Evolutionary conservation across 2,888 invertebrate species (phyloP).

Genomic region (Mesorhabditis belari): DNA sequence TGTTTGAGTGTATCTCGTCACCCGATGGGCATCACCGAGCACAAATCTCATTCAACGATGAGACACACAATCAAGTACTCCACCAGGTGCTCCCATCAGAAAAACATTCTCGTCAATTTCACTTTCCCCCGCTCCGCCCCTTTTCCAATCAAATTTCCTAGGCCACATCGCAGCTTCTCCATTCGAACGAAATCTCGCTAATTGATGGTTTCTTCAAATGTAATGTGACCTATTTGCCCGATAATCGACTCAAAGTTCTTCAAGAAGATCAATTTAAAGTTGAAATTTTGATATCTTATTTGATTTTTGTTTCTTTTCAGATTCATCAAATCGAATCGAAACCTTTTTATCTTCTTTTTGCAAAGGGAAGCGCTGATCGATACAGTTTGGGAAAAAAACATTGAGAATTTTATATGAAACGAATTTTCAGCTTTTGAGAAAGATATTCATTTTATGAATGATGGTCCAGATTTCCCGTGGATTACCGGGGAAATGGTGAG

Average conservation of each 20-base stretch:
- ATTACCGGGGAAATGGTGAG: conserved; percentile 24
- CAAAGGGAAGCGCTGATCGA: conserved; percentile 29
- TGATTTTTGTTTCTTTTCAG: conserved; percentile 7
- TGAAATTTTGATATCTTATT: neutral
- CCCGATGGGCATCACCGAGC: conserved; percentile 12
- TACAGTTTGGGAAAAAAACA: conserved; percentile 21
- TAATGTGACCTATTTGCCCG: conserved; percentile 20
- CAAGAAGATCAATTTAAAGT: conserved; percentile 25
- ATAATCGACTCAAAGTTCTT: conserved; percentile 17
- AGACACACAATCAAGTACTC: conserved; percentile 31
- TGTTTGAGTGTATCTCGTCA: conserved; percentile 30
- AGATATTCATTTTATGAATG: conserved; percentile 36
- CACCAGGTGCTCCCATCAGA: conserved; percentile 16
- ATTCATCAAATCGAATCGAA: conserved; percentile 28
- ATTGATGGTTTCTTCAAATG: conserved; percentile 26
- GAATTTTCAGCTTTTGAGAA: conserved; percentile 31
- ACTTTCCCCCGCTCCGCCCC: too few species aligned
- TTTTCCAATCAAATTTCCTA: conserved; percentile 1
- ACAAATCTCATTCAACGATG: conserved; percentile 36
- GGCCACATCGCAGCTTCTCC: conserved; percentile 23
- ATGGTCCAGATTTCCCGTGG: conserved; percentile 34
- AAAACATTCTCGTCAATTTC: too few species aligned
- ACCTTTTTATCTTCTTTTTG: conserved; percentile 29
- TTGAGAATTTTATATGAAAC: neutral
- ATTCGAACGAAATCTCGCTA: conserved; percentile 16